Evolutionary conservation across 2,888 invertebrate genomes (phyloP).

Genomic region (Erebia aethiops): DNA sequence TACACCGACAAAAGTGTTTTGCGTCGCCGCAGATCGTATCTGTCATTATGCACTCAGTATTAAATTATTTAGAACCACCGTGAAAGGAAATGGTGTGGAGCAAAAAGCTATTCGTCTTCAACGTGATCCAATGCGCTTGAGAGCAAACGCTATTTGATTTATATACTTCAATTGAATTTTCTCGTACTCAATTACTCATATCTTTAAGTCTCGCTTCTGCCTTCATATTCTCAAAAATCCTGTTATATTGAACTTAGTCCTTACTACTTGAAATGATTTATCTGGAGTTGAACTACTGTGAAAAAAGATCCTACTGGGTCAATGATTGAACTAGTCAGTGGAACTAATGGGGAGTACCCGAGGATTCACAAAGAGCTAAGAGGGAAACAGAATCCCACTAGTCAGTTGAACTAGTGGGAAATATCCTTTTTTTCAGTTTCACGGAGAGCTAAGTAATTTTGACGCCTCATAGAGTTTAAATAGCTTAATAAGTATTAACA

Average conservation of each 20-base stretch:
- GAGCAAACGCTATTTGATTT: slow-evolving; percentile 40
- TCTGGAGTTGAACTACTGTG: too few species aligned
- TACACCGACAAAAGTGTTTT: slow-evolving; percentile 52
- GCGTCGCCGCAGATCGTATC: slow-evolving; percentile 47
- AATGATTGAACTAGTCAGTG: too few species aligned
- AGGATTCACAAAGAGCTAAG: too few species aligned
- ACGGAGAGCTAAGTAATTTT: too few species aligned
- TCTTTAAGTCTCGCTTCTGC: slow-evolving; percentile 30
- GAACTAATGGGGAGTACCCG: too few species aligned
- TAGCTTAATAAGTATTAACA: too few species aligned
- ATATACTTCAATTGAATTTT: slow-evolving; percentile 39
- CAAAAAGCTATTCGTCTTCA: slow-evolving; percentile 45
- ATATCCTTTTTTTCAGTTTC: too few species aligned
- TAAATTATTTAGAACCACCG: slow-evolving; percentile 42
- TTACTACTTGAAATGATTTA: slow-evolving; percentile 10
- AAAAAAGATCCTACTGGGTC: too few species aligned
- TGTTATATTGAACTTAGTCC: slow-evolving; percentile 33
- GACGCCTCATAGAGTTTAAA: too few species aligned
- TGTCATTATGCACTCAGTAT: slow-evolving; percentile 43
- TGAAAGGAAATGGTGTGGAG: slow-evolving; percentile 42
- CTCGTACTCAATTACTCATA: slow-evolving; percentile 1
- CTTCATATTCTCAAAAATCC: slow-evolving; percentile 26
- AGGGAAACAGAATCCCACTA: too few species aligned
- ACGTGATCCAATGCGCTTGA: slow-evolving; percentile 42
- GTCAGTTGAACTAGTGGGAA: too few species aligned